Evolutionary conservation across 2,797 vertebrate species (phyloP), one percentile per base, ranked within the genome.

Genomic region (Naso thynnoides): DNA sequence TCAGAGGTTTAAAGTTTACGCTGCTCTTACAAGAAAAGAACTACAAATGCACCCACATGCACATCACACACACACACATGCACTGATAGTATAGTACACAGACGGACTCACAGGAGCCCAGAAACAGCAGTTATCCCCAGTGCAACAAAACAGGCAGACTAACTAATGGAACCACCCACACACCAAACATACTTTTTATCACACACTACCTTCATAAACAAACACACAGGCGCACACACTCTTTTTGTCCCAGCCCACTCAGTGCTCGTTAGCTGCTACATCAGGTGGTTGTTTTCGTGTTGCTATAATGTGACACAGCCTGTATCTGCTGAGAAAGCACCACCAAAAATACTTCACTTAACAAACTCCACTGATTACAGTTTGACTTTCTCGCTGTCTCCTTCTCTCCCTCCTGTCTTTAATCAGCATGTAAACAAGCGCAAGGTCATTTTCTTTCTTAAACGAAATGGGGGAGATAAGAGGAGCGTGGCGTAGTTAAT

Each of bases 361-460:
- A 90, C 81, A 86, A 91, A 91, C 82, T 91, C 87, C 73, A 85
- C 78, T 92, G 88, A 93, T 92, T 89, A 86, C 89, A 81, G 88
- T 92, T 91, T 91, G 89, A 93, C 91, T 92, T 92, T 92, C 87
- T 87, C 79, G 39, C 81, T 39, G 81, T 87, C 89, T 87, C 80
- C 88, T 86, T 65, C 72, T 82, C 78, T 85, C 79, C 76, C 85
- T 75, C 81, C 88, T 71, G 82, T 84, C 90, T 92, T 91, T 92
- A 94, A 94, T 94, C 90, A 91, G 88, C 87, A 89, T 91, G 91
- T 92, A 93, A 92, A 92, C 93, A 94, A 91, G 82, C 62, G 36
- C 93, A 94, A 95, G 93, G 93, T 94, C 91, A 91, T 92, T 92
- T 91, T 91, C 86, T 93, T 92, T 81, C 88, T 92, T 90, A 89